A percentile compares a stretch with the other conserved stretches of the same genome.
phyloP scores from a whole-genome alignment of 2,888 invertebrate species.

The Drosophila parthenogenetica region DNA sequence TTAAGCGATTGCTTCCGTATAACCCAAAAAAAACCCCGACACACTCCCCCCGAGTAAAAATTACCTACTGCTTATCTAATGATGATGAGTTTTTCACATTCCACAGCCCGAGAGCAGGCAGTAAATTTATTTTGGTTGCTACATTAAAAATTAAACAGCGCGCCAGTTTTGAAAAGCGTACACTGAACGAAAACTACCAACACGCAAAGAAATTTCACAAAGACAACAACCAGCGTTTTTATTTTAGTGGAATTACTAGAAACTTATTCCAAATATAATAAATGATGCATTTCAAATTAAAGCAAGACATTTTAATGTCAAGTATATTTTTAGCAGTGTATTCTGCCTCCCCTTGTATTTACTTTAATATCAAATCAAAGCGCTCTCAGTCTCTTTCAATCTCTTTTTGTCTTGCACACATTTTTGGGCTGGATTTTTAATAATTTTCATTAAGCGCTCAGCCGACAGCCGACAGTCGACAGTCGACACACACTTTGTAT shows the following conservation, averaged over 20 bases:
- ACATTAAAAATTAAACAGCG: slow-evolving; percentile 69
- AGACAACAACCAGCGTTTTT: too few species aligned
- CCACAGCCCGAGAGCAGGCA: slow-evolving; percentile 37
- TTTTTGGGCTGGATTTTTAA: slow-evolving; percentile 31
- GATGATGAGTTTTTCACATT: slow-evolving; percentile 43
- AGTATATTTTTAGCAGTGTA: not conserved
- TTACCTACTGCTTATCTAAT: slow-evolving; percentile 5
- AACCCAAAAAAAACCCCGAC: not conserved
- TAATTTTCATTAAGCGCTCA: slow-evolving; percentile 46
- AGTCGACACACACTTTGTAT: slow-evolving; percentile 19
- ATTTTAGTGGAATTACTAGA: too few species aligned
- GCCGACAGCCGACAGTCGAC: slow-evolving; percentile 31
- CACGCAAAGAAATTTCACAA: too few species aligned
- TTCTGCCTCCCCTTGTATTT: slow-evolving; percentile 42
- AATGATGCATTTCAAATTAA: too few species aligned
- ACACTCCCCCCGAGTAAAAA: too few species aligned
- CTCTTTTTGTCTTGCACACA: not conserved
- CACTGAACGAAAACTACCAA: not conserved
- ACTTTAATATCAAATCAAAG: slow-evolving; percentile 77
- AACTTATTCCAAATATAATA: too few species aligned
- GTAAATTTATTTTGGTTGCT: slow-evolving; percentile 66
- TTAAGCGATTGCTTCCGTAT: slow-evolving; percentile 36
- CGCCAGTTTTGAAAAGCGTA: slow-evolving; percentile 36
- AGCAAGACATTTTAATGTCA: too few species aligned
- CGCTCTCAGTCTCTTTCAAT: not conserved